These are phyloP conservation scores for Lamproptera curius DNA, from an alignment of 2,888 invertebrate genomes.

Conservation along the genomic window DNA sequence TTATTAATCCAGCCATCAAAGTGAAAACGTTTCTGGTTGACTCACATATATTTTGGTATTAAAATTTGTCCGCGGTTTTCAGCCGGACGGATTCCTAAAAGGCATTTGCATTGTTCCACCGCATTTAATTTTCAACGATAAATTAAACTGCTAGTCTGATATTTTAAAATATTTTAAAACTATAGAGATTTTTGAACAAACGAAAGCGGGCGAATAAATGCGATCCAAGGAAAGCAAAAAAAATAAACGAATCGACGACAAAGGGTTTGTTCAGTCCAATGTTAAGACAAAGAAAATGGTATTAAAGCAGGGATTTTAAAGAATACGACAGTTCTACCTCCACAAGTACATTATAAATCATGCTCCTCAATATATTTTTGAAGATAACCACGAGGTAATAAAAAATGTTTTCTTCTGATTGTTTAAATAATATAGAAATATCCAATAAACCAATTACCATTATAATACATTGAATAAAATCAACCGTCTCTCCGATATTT, in stretches of 20 bases:
- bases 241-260: neutral
- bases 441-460: too few species aligned
- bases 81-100: constrained; percentile 5
- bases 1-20: too few species aligned
- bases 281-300: too few species aligned
- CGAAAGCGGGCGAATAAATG: constrained; percentile 10
- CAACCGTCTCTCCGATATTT: too few species aligned
- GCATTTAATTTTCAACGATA: constrained; percentile 5
- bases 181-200: constrained; percentile 8
- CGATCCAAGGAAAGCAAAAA: constrained; percentile 8
- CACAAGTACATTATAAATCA: too few species aligned
- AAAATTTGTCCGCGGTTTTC: constrained; percentile 10
- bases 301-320: too few species aligned
- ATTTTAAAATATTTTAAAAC: constrained; percentile 10
- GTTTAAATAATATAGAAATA: too few species aligned
- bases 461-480: too few species aligned
- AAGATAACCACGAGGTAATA: too few species aligned
- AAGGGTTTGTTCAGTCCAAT: neutral
- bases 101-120: constrained; percentile 7
- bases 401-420: too few species aligned
- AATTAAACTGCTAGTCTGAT: constrained; percentile 1
- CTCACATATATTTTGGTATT: constrained; percentile 12
- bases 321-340: too few species aligned
- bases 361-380: too few species aligned
- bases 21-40: constrained; percentile 7